A percentile compares a stretch with the other conserved stretches of the same genome.
Evolutionary conservation across 2,797 vertebrate species (phyloP).

Genomic region (Ctenopoma multispine): DNA sequence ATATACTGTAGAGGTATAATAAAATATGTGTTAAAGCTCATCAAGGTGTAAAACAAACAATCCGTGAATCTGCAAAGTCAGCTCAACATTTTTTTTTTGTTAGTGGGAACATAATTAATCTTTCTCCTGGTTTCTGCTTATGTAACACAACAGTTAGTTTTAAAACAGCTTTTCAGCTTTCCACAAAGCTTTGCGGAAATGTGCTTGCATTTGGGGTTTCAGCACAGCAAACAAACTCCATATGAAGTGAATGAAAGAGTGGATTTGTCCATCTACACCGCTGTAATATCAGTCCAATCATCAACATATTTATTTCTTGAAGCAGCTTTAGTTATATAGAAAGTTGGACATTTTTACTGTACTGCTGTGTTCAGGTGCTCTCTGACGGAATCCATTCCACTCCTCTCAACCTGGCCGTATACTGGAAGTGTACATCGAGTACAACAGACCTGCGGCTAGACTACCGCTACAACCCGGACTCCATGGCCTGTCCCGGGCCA

Average conservation of each 20-base stretch:
- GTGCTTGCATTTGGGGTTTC: not conserved
- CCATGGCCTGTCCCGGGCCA: constrained; percentile 88
- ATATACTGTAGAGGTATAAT: not conserved
- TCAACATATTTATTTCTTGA: not conserved
- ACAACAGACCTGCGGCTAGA: constrained; percentile 96
- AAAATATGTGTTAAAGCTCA: constrained; percentile 1
- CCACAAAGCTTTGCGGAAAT: not conserved
- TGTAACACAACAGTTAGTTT: not conserved
- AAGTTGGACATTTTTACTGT: not conserved
- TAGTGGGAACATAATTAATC: not conserved
- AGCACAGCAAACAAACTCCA: not conserved
- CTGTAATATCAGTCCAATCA: too few relatives aligned
- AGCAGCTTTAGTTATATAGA: not conserved
- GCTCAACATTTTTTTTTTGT: not conserved
- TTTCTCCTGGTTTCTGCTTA: not conserved
- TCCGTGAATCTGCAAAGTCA: not conserved
- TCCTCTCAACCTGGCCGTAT: constrained; percentile 95
- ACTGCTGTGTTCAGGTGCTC: constrained; percentile 85
- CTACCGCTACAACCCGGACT: constrained; percentile 96
- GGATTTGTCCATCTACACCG: too few relatives aligned
- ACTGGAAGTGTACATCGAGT: constrained; percentile 92
- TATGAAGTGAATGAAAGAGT: too few relatives aligned
- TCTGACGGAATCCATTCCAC: constrained; percentile 97
- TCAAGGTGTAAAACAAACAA: constrained; percentile 1
- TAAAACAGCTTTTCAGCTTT: not conserved